Evolutionary conservation across 2,888 invertebrate genomes (phyloP), one percentile per base, ranked within the genome.

Genomic region (Drosophila trichaetosa): DNA sequence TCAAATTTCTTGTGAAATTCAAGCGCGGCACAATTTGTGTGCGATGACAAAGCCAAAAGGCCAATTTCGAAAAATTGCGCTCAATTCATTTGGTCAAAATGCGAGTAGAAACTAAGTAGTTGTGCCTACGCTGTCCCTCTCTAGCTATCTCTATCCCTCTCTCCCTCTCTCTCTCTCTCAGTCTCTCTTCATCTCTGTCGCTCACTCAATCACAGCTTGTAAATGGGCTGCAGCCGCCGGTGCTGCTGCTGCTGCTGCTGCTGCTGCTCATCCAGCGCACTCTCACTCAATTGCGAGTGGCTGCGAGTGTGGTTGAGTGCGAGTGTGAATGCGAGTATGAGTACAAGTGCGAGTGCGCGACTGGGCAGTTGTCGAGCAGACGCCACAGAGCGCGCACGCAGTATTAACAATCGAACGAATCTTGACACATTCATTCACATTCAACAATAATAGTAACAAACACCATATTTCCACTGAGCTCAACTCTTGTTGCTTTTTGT

Each of bases 1-100:
- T 24, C 69, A 29, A 76, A 63, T 76, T 87, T 91, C 89, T 91
- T 81, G 80, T 89, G 91, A 90, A 90, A 90, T 91, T 90, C 91
- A 78, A 66, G 63, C 79, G 78, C 82, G 82, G 13, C 65, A 57
- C 54, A 60, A 57, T 46, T 66, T 63, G 29, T 56, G 53, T 56
- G 56, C 24, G 82, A 81, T 79, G 79, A 81, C 80, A 81, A 63
- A 79, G 73, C 73, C 67, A 69, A 61, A 61, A 27, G 62, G 13
- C 57, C 57, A 64, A 78, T 61, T 73, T 62, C 40, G 21, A 11
- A 46, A 34, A 49, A 33, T 68, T 67, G 46, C 48, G 53, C 76
- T 71, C 76, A 77, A 80, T 71, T 66, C 68, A 62, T 53, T 49
- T 40, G 57, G 54, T 56, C 18, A 13, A 36, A 27, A n/a, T 21